These are phyloP conservation scores for Malacoctenus gilli DNA, from an alignment of 2,797 vertebrate genomes.

Conservation along the genomic window DNA sequence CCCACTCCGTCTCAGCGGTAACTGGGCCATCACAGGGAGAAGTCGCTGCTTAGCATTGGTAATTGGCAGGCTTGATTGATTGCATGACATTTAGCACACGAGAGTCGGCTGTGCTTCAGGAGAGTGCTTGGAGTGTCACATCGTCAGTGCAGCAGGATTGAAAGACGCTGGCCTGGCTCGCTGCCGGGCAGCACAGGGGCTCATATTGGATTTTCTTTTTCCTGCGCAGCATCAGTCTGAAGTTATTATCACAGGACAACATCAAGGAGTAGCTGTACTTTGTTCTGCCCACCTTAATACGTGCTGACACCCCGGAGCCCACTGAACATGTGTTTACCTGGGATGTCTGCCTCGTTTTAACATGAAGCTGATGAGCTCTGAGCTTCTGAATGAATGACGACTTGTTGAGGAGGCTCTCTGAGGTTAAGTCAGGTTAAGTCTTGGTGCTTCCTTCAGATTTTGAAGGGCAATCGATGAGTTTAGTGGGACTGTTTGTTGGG, in stretches of 20 bases:
- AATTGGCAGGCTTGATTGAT: constrained; percentile 21
- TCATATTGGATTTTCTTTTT: constrained; percentile 24
- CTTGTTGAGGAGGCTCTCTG: too few relatives aligned
- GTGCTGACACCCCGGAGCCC: constrained; percentile 1
- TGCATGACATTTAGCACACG: constrained; percentile 17
- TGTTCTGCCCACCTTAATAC: constrained; percentile 5
- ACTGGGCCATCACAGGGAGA: constrained; percentile 33
- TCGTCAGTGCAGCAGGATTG: constrained; percentile 16
- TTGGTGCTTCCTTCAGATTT: too few relatives aligned
- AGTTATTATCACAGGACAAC: constrained; percentile 11
- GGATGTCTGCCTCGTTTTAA: background rate
- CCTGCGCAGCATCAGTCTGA: constrained; percentile 7
- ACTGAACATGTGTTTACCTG: background rate
- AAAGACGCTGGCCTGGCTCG: constrained; percentile 17
- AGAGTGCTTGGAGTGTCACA: constrained; percentile 17
- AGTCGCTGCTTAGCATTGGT: constrained; percentile 32
- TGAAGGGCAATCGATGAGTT: too few relatives aligned
- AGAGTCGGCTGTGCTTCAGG: constrained; percentile 3
- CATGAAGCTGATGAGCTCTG: too few relatives aligned
- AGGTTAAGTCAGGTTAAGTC: too few relatives aligned
- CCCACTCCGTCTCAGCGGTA: constrained; percentile 20
- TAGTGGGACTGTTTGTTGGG: too few relatives aligned
- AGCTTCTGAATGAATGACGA: too few relatives aligned
- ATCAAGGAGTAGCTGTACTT: background rate
- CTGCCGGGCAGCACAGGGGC: constrained; percentile 7